Conservation (phyloP, 2,888 invertebrate genomes). For the Megalurothrips usitatus region DNA sequence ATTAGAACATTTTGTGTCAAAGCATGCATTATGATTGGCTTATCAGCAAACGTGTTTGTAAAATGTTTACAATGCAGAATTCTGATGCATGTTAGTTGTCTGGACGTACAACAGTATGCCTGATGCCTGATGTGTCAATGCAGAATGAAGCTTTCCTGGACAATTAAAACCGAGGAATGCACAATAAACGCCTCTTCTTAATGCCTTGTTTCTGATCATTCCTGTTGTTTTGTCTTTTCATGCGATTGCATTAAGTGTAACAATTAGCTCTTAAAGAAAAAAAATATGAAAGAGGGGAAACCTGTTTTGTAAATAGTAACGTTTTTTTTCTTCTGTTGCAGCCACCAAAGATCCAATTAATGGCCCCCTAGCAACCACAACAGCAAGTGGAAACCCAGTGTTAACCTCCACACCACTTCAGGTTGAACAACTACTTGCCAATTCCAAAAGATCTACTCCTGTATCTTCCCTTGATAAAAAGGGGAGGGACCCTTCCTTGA, state of each 20-base stretch:
- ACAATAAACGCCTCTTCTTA: neutral
- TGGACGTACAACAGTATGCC: too few species aligned
- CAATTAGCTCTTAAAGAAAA: too few species aligned
- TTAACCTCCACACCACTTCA: neutral
- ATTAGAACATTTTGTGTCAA: too few species aligned
- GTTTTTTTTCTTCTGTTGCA: neutral
- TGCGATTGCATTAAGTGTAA: too few species aligned
- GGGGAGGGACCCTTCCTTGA: neutral
- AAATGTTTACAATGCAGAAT: too few species aligned
- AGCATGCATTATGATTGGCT: too few species aligned
- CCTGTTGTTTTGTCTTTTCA: neutral
- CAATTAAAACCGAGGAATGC: too few species aligned
- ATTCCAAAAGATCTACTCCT: neutral
- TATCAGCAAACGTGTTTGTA: too few species aligned
- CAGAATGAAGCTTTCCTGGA: neutral
- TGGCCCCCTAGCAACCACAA: neutral
- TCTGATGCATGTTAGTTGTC: too few species aligned
- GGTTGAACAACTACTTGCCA: neutral
- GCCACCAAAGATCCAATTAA: neutral
- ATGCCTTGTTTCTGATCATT: neutral
- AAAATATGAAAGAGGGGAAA: too few species aligned
- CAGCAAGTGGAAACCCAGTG: slow-evolving; percentile 15
- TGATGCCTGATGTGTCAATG: too few species aligned
- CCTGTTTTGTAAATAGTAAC: neutral
- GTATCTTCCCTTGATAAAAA: neutral